Evolutionary conservation across 1,140 invertebrate species (phyloP), one percentile per base, ranked within the genome.

Genomic region (Chelonus insularis): DNA sequence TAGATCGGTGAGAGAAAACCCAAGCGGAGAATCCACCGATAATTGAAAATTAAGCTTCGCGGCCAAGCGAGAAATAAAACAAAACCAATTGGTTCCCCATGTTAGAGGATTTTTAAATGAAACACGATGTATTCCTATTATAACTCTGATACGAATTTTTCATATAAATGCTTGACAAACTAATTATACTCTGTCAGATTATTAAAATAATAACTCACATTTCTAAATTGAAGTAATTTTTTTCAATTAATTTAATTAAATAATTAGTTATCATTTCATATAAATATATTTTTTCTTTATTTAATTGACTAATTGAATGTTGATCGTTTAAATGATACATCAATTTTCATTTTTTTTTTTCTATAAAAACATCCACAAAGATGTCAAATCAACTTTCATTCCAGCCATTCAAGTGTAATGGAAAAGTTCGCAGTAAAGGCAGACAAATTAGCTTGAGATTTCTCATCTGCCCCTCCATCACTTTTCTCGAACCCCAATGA

Each of bases 41-140:
- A 68, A 72, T 72, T 68, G 70, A 62, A 68, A 64, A 72, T 68
- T 70, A 67, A 70, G 61, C 69, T 63, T 45, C 14, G 21, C 50
- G 56, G 50, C 37, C 9, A 47, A 9, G 60, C 2, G n/a, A 55
- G 41, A 60, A 43, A 29, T 32, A 50, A 62, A 62, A 62, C 47
- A 57, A 57, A 62, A 57, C 41, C 41, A 48, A 43, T 56, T 37
- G n/a, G 12, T 36, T 37, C 7, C n/a, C 16, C 1, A 39, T 55
- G 34, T 55, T 39, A 55, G 52, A 39, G 36, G 34, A 16, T 21
- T 39, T 12, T 55, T 16, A 25, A 55, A 52, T 55, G 11, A 43
- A 43, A 43, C 16, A 16, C 41, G 8, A 43, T 43, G 7, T 29
- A 43, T 43, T 43, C 16, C 41, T 18, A 7, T 9, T n/a, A n/a